Evolutionary conservation across 92 coral and sea anemone genomes (phyloP), one percentile per base, ranked within the genome.

Genomic region (Actinernus sp.): DNA sequence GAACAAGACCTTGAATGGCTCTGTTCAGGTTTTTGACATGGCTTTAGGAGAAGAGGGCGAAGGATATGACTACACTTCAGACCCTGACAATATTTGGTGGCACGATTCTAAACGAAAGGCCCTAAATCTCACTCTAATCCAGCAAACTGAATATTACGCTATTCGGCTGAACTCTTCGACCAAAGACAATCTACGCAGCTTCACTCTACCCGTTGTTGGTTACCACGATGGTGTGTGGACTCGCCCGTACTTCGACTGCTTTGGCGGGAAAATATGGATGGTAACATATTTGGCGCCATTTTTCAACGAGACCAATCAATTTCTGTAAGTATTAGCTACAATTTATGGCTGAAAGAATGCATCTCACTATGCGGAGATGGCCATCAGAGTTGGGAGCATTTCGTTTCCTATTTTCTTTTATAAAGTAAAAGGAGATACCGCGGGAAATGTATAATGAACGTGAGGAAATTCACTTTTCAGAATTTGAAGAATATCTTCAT

Each of bases 231-330:
- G 99, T 0, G 53, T 56, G 40, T 91, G 99, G 97, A 95, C 99
- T 0, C 78, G 90, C 10, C 97, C 97, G 26, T 95, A 91, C 49
- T 95, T 86, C 67, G 96, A 91, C 62, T 95, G 99, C 62, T 87
- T 87, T 55, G 99, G 95, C 10, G 97, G 99, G n/a, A 71, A 91
- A 36, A 91, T 74, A 19, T 95, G 99, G 99, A 88, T 95, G 96
- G 68, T 91, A n/a, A 91, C 99, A 17, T 95, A 73, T 52, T 26
- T 95, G 56, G 99, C 88, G 2, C 99, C 99, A 36, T 87, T 95
- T 68, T 95, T 84, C 74, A 77, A 95, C 92, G 90, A 95, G 33
- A 44, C 74, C 5, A 73, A 77, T 41, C 31, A 63, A 0, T 95
- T 91, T 69, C 78, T 95, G 99, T 95, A 78, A 95, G 99, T 95